A percentile compares a stretch with the other conserved stretches of the same genome.
Evolutionary conservation across 2,888 invertebrate genomes (phyloP).

Genomic region (Drosophila lutescens): DNA sequence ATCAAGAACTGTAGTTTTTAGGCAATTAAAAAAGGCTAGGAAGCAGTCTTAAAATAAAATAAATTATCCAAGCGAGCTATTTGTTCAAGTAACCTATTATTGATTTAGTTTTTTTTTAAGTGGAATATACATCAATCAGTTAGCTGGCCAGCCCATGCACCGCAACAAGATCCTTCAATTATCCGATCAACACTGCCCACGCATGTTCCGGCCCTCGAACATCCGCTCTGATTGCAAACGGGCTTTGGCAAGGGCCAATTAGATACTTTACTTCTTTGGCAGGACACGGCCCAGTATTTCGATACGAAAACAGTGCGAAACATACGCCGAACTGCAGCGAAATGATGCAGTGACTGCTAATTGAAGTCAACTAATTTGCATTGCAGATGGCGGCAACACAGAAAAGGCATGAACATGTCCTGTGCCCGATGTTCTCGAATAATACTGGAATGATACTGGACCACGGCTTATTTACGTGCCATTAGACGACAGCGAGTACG

Average conservation of each 20-base stretch:
- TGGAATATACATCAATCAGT: slow-evolving; percentile 13
- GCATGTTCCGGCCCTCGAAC: slow-evolving; percentile 23
- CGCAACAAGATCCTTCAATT: slow-evolving; percentile 25
- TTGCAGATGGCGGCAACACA: slow-evolving; percentile 52
- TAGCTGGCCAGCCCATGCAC: neutral
- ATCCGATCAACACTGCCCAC: slow-evolving; percentile 17
- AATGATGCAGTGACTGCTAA: slow-evolving; percentile 62
- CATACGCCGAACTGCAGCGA: slow-evolving; percentile 17
- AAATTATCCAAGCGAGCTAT: too few species aligned
- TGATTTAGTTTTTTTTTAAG: too few species aligned
- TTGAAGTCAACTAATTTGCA: slow-evolving; percentile 68
- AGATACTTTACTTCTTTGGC: slow-evolving; percentile 12
- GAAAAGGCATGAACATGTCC: slow-evolving; percentile 46
- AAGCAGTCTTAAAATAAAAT: neutral
- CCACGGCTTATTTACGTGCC: slow-evolving; percentile 53
- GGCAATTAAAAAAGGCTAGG: slow-evolving; percentile 3
- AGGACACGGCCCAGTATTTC: slow-evolving; percentile 18
- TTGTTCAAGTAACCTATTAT: too few species aligned
- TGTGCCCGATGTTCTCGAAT: slow-evolving; percentile 4
- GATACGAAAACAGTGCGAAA: slow-evolving; percentile 12
- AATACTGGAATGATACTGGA: slow-evolving; percentile 11
- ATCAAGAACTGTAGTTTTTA: neutral
- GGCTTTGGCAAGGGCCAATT: slow-evolving; percentile 15
- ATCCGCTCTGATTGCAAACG: slow-evolving; percentile 16
- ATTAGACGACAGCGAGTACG: slow-evolving; percentile 47